phyloP scores from a whole-genome alignment of 2,113 vertebrate genomes.

The Eonycteris spelaea region DNA sequence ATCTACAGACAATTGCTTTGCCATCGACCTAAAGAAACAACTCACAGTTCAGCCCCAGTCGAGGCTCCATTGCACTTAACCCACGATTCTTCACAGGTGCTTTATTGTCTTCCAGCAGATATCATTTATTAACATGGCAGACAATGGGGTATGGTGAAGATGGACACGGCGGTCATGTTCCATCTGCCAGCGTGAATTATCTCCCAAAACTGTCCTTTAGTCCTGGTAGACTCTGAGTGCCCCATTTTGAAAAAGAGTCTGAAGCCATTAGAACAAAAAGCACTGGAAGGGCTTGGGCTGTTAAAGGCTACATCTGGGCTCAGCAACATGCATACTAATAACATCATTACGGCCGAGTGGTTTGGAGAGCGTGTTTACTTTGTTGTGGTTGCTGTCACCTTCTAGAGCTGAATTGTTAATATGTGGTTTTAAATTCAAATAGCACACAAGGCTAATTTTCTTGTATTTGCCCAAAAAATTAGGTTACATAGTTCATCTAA shows the following conservation, averaged over 20 bases:
- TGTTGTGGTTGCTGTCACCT: constrained; percentile 92
- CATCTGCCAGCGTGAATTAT: constrained; percentile 86
- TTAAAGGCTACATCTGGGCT: constrained; percentile 96
- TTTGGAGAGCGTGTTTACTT: constrained; percentile 94
- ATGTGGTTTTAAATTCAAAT: constrained; percentile 94
- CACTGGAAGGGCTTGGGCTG: constrained; percentile 90
- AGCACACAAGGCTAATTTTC: constrained; percentile 94
- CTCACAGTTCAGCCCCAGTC: constrained; percentile 54
- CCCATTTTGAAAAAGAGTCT: constrained; percentile 86
- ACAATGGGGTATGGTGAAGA: constrained; percentile 82
- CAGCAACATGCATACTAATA: constrained; percentile 97
- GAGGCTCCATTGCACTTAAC: constrained; percentile 58
- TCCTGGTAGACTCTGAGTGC: constrained; percentile 82
- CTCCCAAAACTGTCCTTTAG: constrained; percentile 82
- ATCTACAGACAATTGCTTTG: constrained; percentile 50
- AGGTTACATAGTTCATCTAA: constrained; percentile 92
- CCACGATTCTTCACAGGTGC: constrained; percentile 52
- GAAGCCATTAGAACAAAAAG: constrained; percentile 91
- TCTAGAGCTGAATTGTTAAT: constrained; percentile 92
- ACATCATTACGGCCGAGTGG: constrained; percentile 93
- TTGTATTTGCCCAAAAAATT: constrained; percentile 94
- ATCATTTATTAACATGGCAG: constrained; percentile 78
- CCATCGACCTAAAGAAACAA: constrained; percentile 61
- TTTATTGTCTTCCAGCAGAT: constrained; percentile 81
- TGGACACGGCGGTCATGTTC: constrained; percentile 83